Conservation (phyloP, 2,797 vertebrate genomes). For the Geotrypetes seraphini region DNA sequence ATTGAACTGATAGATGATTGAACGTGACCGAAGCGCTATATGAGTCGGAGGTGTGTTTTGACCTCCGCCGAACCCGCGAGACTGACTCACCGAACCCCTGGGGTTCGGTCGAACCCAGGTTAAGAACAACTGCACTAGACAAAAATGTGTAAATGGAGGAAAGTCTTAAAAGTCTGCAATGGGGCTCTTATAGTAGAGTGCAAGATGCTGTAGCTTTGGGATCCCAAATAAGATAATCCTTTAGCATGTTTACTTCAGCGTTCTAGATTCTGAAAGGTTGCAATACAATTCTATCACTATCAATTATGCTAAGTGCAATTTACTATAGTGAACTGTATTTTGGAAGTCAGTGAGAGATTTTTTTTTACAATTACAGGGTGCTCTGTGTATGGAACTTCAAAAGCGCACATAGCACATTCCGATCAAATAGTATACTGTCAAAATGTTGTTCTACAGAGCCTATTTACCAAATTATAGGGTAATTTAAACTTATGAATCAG, state of each 20-base stretch:
- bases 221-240: background rate
- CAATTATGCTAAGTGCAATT: background rate
- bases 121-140: too few species aligned
- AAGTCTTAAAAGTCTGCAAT: too few species aligned
- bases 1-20: too few species aligned
- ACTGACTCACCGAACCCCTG: too few species aligned
- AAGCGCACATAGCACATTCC: conserved; percentile 12
- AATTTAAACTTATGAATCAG: conserved; percentile 1
- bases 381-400: background rate
- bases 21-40: too few species aligned
- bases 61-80: too few species aligned
- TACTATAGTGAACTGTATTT: background rate
- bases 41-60: too few species aligned
- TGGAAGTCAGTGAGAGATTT: background rate
- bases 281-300: background rate
- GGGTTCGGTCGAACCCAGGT: too few species aligned
- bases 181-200: too few species aligned
- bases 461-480: conserved; percentile 22
- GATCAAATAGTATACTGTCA: background rate
- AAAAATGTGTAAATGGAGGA: too few species aligned
- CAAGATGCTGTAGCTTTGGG: too few species aligned
- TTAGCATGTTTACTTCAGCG: background rate
- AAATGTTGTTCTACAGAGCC: conserved; percentile 4
- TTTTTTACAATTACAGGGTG: background rate
- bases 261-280: background rate